Evolutionary conservation across 2,113 vertebrate species (phyloP).

Genomic region (Gasterosteus nipponicus): DNA sequence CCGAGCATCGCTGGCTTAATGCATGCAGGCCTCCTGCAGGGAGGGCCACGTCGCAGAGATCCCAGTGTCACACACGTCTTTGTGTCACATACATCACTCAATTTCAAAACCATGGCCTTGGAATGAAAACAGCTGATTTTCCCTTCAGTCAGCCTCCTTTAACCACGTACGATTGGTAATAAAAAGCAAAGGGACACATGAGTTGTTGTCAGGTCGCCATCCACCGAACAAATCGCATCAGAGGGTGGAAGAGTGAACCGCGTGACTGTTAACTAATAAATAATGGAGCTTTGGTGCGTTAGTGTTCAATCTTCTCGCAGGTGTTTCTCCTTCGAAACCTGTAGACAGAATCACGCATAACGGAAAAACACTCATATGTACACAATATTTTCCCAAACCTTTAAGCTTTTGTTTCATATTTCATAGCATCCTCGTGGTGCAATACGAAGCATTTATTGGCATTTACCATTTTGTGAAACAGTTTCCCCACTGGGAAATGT

Average conservation of each 20-base stretch:
- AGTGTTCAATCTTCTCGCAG: conserved; percentile 22
- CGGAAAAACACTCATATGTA: no score
- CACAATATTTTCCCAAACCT: background rate
- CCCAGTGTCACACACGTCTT: background rate
- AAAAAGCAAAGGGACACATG: background rate
- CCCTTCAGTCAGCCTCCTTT: background rate
- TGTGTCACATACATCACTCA: conserved; percentile 5
- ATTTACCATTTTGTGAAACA: conserved; percentile 2
- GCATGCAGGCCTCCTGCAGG: background rate
- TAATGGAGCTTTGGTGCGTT: conserved; percentile 4
- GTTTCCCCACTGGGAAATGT: background rate
- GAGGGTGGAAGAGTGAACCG: no score
- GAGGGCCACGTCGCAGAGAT: conserved; percentile 2
- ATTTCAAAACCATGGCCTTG: conserved; percentile 10
- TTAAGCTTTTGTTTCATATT: background rate
- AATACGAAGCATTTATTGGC: background rate
- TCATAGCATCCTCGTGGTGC: background rate
- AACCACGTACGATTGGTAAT: no score
- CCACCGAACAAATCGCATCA: background rate
- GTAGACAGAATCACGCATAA: conserved; percentile 7
- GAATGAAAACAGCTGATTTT: background rate
- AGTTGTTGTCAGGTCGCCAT: background rate
- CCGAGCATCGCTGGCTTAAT: background rate
- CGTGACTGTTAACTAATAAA: background rate
- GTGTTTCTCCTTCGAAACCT: conserved; percentile 30